A percentile compares a stretch with the other conserved stretches of the same genome.
phyloP scores from a whole-genome alignment of 2,888 invertebrate species.

The Apocheima hispidaria region DNA sequence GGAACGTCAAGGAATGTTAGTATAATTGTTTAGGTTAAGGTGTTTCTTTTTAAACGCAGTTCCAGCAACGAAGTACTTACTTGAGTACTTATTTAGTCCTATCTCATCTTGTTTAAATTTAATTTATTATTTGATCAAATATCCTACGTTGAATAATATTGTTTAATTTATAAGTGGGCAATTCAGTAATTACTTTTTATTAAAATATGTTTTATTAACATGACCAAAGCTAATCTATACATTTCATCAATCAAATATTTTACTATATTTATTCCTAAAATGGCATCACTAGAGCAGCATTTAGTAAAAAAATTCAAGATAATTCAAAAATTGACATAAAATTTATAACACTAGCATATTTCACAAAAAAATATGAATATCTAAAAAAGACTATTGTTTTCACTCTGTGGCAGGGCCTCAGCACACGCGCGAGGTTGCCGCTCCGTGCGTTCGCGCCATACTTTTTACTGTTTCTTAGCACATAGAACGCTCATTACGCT shows the following conservation, averaged over 20 bases:
- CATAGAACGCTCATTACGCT: constrained; percentile 84
- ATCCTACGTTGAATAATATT: no score
- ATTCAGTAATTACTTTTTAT: background rate
- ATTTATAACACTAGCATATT: constrained; percentile 45
- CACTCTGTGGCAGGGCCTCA: constrained; percentile 74
- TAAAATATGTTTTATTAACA: no score
- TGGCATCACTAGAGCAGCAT: background rate
- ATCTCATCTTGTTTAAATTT: no score
- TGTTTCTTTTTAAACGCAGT: constrained; percentile 12
- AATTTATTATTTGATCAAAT: no score
- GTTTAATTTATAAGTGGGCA: background rate
- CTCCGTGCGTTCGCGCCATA: constrained; percentile 83
- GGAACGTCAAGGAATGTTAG: constrained; percentile 26
- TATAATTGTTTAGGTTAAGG: constrained; percentile 21
- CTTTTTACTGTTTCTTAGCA: constrained; percentile 87
- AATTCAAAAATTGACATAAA: constrained; percentile 17
- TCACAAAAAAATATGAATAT: constrained; percentile 61
- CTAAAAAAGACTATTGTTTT: constrained; percentile 78
- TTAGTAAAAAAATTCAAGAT: background rate
- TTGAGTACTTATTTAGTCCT: background rate
- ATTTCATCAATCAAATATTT: background rate
- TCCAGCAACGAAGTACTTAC: constrained; percentile 4
- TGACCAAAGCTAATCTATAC: no score
- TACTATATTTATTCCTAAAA: background rate
- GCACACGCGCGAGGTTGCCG: constrained; percentile 81